Conservation (phyloP, 2,797 vertebrate species). For the Pseudochaenichthys georgianus region DNA sequence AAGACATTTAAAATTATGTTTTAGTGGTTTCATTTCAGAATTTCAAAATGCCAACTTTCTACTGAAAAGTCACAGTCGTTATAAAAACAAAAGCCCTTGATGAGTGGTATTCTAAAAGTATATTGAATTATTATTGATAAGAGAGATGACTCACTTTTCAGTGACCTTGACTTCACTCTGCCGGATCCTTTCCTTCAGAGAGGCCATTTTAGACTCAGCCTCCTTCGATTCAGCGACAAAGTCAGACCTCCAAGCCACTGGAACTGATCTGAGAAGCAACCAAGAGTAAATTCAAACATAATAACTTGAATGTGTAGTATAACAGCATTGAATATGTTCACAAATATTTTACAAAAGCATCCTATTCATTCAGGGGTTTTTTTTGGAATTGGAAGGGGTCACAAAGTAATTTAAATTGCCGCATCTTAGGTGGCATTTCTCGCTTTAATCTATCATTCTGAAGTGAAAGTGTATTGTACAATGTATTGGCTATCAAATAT, state of each 20-base stretch:
- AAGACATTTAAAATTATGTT: not conserved
- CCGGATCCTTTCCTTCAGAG: conserved; percentile 84
- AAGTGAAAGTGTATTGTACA: too few species aligned
- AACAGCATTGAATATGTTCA: not conserved
- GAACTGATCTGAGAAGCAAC: conserved; percentile 84
- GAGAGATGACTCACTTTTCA: conserved; percentile 75
- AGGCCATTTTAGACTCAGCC: conserved; percentile 79
- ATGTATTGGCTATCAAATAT: too few species aligned
- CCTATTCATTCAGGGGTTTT: too few species aligned
- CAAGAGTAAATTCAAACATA: not conserved
- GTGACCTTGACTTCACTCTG: conserved; percentile 73
- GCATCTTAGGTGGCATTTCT: not conserved
- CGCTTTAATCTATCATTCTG: too few species aligned
- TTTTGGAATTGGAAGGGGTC: not conserved
- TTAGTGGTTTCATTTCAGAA: not conserved
- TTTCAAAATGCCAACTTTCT: not conserved
- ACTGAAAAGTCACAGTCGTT: not conserved
- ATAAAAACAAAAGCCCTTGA: not conserved
- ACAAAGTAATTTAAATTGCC: not conserved
- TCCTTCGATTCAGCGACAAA: conserved; percentile 89
- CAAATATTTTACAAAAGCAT: not conserved
- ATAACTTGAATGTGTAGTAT: not conserved
- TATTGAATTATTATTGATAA: not conserved
- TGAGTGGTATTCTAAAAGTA: not conserved
- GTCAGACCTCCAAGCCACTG: conserved; percentile 87